Base-by-base conservation (phyloP, 2,888 invertebrate species). In the Philaethria dido region DNA sequence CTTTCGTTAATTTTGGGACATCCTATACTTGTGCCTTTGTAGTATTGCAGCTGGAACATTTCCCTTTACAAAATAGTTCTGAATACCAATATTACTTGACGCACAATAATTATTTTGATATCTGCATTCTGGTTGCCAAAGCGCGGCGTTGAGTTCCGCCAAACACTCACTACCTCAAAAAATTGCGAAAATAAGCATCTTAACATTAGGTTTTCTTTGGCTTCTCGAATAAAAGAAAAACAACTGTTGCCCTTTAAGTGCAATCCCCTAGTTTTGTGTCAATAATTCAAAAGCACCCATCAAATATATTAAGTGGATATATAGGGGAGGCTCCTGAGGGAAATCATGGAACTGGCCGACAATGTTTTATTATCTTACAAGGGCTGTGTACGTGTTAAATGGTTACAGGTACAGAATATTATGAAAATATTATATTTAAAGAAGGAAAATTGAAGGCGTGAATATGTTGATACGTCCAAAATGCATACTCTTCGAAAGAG, bases 251-350 rank as follows among this genome's bases (percentile, higher is more conserved):
- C 42, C 14, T 33, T 45, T 33, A 45, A 47, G 16, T 33, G 18
- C 18, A 25, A 25, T 42, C 25, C 57, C 25, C 16, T 25, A 54
- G 39, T 50, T 48, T 36, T 65, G 57, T 68, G 68, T 68, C 68
- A 61, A 70, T 70, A 68, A 66, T 68, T 68, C 63, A 68, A 55
- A 48, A 66, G 48, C 63, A 60, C 48, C 55, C 62, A 64, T 68
- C 62, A 65, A 54, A 64, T 64, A 57, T 36, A 60, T 60, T 60
- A 50, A 50, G 64, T 65, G 59, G 55, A 57, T 61, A 25, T 50
- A 33, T 39, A 39, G 66, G 66, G 69, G 61, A 22, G 64, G 45
- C 22, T 62, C 69, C 64, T 54, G 0, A 4, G 71, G 69, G 71
- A 69, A 69, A 69, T 71, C 68, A 70, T 48, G 18, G 42, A 66